A percentile compares a stretch with the other conserved stretches of the same genome.
phyloP scores from a whole-genome alignment of 2,797 vertebrate species.

The Ciconia nigra region DNA sequence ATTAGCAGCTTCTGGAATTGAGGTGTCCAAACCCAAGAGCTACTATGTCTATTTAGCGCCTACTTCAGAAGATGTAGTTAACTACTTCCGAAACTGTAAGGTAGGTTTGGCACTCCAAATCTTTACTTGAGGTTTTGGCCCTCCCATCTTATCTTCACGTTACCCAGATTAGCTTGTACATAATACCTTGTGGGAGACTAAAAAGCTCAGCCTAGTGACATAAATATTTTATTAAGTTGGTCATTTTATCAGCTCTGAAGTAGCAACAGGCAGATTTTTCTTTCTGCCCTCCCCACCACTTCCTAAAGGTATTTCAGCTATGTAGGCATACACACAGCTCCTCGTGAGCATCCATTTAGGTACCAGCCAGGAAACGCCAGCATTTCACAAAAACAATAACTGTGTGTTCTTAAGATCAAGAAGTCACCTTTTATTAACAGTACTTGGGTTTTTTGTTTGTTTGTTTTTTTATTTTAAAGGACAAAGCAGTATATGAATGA shows the following conservation, averaged over 20 bases:
- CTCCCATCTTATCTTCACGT: background rate
- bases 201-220: background rate
- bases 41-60: background rate
- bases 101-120: background rate
- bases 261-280: background rate
- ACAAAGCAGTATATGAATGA: background rate
- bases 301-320: background rate
- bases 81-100: background rate
- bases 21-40: background rate
- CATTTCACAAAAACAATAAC: background rate
- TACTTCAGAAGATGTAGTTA: background rate
- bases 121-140: background rate
- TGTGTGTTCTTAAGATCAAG: background rate
- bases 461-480: background rate
- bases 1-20: background rate
- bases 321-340: background rate
- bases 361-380: background rate
- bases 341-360: background rate
- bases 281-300: background rate
- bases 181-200: background rate
- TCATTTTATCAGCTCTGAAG: background rate
- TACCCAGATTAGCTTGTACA: background rate
- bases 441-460: background rate
- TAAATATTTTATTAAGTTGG: background rate
- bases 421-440: background rate